Evolutionary conservation across 2,797 vertebrate genomes (phyloP).

Genomic region (Fundulus diaphanus): DNA sequence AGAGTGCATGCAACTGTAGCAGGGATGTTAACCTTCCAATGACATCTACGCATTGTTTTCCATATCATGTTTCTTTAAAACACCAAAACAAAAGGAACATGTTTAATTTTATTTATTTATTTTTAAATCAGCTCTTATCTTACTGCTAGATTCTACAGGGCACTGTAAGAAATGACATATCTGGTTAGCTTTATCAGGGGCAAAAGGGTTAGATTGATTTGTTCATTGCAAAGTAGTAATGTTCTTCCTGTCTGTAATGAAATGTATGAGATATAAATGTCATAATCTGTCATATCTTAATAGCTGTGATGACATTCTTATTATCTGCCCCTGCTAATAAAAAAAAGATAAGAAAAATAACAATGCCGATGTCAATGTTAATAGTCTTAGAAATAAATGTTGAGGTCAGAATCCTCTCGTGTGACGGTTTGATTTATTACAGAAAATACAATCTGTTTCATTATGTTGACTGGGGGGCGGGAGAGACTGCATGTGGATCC

Average conservation of each 20-base stretch:
- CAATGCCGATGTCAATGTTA: conserved; percentile 60
- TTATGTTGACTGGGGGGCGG: conserved; percentile 67
- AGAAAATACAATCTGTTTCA: conserved; percentile 62
- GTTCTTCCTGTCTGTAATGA: conserved; percentile 62
- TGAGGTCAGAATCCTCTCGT: conserved; percentile 37
- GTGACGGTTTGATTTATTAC: conserved; percentile 52
- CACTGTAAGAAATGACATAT: conserved; percentile 5
- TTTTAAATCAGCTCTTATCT: not conserved
- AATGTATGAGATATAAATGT: conserved; percentile 66
- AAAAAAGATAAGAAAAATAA: conserved; percentile 75
- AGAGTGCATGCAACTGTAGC: not conserved
- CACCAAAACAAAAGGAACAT: not conserved
- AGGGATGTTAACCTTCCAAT: not conserved
- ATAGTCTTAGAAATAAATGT: conserved; percentile 46
- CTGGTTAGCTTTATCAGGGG: conserved; percentile 16
- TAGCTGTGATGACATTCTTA: conserved; percentile 72
- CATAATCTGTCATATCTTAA: conserved; percentile 68
- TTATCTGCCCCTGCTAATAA: conserved; percentile 72
- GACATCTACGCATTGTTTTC: not conserved
- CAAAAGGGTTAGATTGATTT: conserved; percentile 12
- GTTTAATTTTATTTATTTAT: too few relatives aligned
- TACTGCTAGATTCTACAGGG: not conserved
- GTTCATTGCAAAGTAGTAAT: conserved; percentile 55
- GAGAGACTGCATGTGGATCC: too few relatives aligned
- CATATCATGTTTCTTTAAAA: not conserved